These are phyloP conservation scores for Gibbula magus DNA, from an alignment of 2,888 invertebrate genomes.

Conservation along the genomic window DNA sequence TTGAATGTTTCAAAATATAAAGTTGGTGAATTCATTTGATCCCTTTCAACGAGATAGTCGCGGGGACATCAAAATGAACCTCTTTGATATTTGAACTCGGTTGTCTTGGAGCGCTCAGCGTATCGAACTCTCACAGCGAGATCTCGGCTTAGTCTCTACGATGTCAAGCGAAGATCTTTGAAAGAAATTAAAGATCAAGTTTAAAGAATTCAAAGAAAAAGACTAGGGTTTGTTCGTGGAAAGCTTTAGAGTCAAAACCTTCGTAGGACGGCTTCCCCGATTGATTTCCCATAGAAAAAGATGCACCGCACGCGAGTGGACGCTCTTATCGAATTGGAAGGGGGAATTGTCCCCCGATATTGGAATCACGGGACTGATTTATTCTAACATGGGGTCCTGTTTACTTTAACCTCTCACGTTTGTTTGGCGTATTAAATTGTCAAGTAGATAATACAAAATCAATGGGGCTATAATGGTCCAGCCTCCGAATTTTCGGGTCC, in stretches of 20 bases:
- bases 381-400: constrained; percentile 26
- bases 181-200: constrained; percentile 24
- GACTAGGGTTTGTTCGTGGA: constrained; percentile 13
- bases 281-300: constrained; percentile 16
- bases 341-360: constrained; percentile 26
- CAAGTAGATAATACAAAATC: constrained; percentile 31
- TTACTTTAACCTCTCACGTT: constrained; percentile 27
- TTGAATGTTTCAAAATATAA: no score
- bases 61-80: no score
- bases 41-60: no score
- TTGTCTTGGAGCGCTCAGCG: no score
- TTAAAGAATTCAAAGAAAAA: constrained; percentile 23
- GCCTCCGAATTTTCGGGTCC: constrained; percentile 11
- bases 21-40: no score
- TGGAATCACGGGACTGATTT: constrained; percentile 24
- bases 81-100: no score
- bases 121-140: no score
- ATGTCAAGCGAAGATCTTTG: constrained; percentile 9
- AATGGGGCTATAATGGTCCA: constrained; percentile 16
- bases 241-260: constrained; percentile 10
- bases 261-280: neutral
- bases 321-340: constrained; percentile 18
- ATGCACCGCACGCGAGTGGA: neutral
- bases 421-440: constrained; percentile 31
- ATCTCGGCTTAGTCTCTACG: neutral